A percentile compares a stretch with the other conserved stretches of the same genome.
Conservation (phyloP, 2,888 invertebrate species). For the Agrenia bidenticulata region DNA sequence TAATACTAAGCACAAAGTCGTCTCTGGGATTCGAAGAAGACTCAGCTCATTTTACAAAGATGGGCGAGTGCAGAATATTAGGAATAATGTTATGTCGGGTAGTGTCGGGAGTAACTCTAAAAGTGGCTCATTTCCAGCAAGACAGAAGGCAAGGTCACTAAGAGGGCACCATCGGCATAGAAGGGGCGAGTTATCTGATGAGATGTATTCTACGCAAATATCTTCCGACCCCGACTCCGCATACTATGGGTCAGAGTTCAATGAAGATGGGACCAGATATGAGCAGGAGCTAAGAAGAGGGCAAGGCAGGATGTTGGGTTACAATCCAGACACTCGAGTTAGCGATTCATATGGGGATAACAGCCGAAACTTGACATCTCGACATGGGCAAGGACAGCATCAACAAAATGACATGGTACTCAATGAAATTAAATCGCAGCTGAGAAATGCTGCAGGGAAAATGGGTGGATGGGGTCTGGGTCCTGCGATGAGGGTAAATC, state of each 20-base stretch:
- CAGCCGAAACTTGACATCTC: neutral
- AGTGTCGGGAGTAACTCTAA: constrained; percentile 3
- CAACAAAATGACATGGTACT: neutral
- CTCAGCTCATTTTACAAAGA: constrained; percentile 49
- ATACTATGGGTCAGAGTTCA: constrained; percentile 36
- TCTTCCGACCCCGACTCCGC: constrained; percentile 49
- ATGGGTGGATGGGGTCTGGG: constrained; percentile 1
- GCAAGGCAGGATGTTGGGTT: neutral
- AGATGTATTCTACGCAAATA: constrained; percentile 24
- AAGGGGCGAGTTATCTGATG: constrained; percentile 22
- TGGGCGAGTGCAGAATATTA: constrained; percentile 16
- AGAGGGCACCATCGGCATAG: too few relatives aligned
- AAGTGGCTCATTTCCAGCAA: constrained; percentile 29
- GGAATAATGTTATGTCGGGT: neutral
- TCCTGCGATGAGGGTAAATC: neutral
- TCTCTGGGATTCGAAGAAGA: constrained; percentile 32
- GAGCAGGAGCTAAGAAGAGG: neutral
- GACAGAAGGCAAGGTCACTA: constrained; percentile 2
- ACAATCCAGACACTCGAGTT: neutral
- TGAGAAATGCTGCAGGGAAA: constrained; percentile 10
- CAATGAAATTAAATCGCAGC: constrained; percentile 16
- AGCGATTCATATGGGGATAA: neutral
- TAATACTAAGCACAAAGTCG: constrained; percentile 12
- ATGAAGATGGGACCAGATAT: constrained; percentile 7
- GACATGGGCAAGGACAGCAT: neutral